Evolutionary conservation across 2,797 vertebrate genomes (phyloP), one percentile per base, ranked within the genome.

Genomic region (Glyptemys insculpta): DNA sequence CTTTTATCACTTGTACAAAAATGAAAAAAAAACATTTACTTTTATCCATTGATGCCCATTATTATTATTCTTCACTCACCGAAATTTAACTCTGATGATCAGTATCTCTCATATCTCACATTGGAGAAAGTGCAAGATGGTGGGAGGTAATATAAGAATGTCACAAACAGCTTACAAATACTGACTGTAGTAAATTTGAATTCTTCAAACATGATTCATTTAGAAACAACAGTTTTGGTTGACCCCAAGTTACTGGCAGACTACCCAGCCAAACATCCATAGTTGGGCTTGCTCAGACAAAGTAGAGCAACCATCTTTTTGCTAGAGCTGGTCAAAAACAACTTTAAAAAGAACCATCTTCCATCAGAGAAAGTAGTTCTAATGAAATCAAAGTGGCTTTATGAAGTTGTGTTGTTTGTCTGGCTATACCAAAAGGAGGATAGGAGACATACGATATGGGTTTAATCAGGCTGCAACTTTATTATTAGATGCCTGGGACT

Each of bases 1-100:
- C 25, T 10, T 16, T 21, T 27, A 37, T 79, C 0, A 1, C 16
- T n/a, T 0, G 34, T 3, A 7, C 5, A 78, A 31, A 85, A 2
- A 49, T 2, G 1, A 76, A 94, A 87, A 88, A 2, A 29, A 62
- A 62, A 31, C 27, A 14, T 57, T 62, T 23, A 81, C 49, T 90
- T 91, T 49, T 83, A 52, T n/a, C 14, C 53, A 49, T 27, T 27
- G 14, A 56, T 31, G 16, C 62, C 31, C 8, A 5, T 65, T 34
- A 27, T 29, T n/a, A 18, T n/a, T n/a, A n/a, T n/a, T 65, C 79
- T 12, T 76, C 12, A 86, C 25, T 74, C n/a, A 27, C 14, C 12
- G 14, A 44, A 44, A 44, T 47, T n/a, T 68, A 37, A 8, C 18
- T 37, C 50, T 49, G 81, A 3, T 56, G 37, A 37, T 49, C 14